Evolutionary conservation across 2,797 vertebrate genomes (phyloP), one percentile per base, ranked within the genome.

Genomic region (Salmo trutta): DNA sequence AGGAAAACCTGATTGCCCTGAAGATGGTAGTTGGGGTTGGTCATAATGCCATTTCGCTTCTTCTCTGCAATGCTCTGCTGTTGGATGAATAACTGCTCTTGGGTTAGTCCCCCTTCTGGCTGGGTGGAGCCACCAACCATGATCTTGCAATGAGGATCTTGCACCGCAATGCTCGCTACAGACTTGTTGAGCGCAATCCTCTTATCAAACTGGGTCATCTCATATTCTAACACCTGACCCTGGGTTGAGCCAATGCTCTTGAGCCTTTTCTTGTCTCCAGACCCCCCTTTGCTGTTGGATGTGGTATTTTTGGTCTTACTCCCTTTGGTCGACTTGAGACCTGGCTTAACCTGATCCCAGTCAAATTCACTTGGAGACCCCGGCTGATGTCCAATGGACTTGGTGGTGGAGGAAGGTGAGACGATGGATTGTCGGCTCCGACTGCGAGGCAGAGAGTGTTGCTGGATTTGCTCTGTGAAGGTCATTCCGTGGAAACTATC

Each of bases 161-260:
- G 95, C 73, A 93, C 89, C 16, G 91, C 87, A 17, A 93, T 86
- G 52, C 89, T 93, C 0, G 93, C 93, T 29, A 96, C 95, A 2
- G 96, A 93, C 87, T 96, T 98, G 90, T 95, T 93, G 75, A 95
- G 75, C n/a, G 95, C 94, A 14, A 95, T 94, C 87, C 95, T 93
- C 82, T 96, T 97, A 89, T 99, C 97, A 71, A 99, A 97, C 90
- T 97, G 97, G 80, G 97, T 99, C 98, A 99, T 98, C 90, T 99
- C 98, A 3, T 99, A 99, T 87, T 99, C 98, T 79, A 97, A 88
- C 82, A 97, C 96, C 91, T 97, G 96, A 65, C 95, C 91, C 74
- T 98, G 97, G 68, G 88, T 93, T 31, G 95, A 94, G 8, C 88
- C 88, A 10, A 87, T 94, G 86, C 95, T 97, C 72, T 98, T 99